Base-by-base conservation (phyloP, 1,140 invertebrate species). In the Heterodera carotae region DNA sequence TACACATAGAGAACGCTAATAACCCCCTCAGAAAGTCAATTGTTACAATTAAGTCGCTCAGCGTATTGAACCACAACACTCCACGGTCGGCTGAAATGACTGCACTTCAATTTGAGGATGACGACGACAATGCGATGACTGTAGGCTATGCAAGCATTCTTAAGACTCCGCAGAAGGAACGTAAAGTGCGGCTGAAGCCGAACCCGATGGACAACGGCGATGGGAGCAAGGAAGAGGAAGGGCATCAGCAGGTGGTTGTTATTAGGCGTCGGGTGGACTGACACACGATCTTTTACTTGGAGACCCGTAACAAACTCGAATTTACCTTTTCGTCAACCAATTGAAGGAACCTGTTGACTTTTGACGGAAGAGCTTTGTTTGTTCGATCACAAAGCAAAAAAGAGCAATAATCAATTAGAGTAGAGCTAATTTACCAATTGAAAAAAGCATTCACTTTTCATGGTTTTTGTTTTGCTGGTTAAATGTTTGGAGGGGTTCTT, bases 101-200 rank as follows among this genome's bases (percentile, higher is more conserved):
- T 34, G 53, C 80, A 48, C 80, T 81, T 25, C 77, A 81, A 27
- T 74, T 79, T 31, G 77, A 79, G 39, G 66, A 53, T 6, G 77
- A 81, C 33, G 80, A 81, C 33, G 77, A 79, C 33, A 27, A 59
- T 22, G 56, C 31, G 27, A 39, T 53, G 69, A 33, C 29, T 71
- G 69, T 64, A 12, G 78, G 79, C 27, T 79, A 79, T 76, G 77
- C 77, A n/a, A 7, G 79, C n/a, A 79, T 79, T 73, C 36, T 79
- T 15, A 79, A 79, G 68, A 79, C 77, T 18, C 77, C 77, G 29
- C 69, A 82, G 36, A 75, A 66, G 62, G 62, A 66, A 34, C 62
- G 62, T 5, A 29, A 22, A 29, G 33, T 66, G 27, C 62, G 62
- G 29, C 62, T 66, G 62, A 29, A 34, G 62, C 62, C 25, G 60